phyloP scores from a whole-genome alignment of 2,113 vertebrate genomes.

The Neodon shergylaensis region DNA sequence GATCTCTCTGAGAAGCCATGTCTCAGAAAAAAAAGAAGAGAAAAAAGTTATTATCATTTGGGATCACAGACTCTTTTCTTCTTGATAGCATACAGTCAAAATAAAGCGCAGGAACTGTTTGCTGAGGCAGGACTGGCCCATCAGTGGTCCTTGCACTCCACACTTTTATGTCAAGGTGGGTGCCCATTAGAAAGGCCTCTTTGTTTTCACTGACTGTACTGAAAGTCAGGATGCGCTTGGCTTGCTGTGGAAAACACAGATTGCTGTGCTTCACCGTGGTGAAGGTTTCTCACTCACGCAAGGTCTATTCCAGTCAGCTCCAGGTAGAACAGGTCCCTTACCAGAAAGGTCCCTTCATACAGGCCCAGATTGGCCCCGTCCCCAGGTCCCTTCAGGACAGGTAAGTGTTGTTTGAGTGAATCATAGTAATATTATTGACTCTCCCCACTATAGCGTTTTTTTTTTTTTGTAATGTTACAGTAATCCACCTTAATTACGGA shows the following conservation, averaged over 20 bases:
- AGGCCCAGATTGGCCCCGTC: not conserved
- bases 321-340: not conserved
- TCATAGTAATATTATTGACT: not conserved
- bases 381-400: no score
- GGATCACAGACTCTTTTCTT: not conserved
- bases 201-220: not conserved
- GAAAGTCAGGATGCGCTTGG: fast-evolving
- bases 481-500: not conserved
- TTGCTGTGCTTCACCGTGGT: not conserved
- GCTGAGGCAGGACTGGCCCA: no score
- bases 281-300: no score
- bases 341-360: fast-evolving
- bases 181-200: not conserved
- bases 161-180: not conserved
- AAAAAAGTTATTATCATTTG: not conserved
- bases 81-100: not conserved
- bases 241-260: not conserved
- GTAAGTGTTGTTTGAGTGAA: fast-evolving
- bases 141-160: no score
- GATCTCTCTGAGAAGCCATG: not conserved
- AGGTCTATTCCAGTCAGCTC: fast-evolving
- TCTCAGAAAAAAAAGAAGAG: not conserved
- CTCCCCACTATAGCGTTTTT: not conserved
- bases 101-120: not conserved
- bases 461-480: not conserved